These are phyloP conservation scores for Colaptes auratus DNA, from an alignment of 2,113 vertebrate genomes.

Conservation along the genomic window DNA sequence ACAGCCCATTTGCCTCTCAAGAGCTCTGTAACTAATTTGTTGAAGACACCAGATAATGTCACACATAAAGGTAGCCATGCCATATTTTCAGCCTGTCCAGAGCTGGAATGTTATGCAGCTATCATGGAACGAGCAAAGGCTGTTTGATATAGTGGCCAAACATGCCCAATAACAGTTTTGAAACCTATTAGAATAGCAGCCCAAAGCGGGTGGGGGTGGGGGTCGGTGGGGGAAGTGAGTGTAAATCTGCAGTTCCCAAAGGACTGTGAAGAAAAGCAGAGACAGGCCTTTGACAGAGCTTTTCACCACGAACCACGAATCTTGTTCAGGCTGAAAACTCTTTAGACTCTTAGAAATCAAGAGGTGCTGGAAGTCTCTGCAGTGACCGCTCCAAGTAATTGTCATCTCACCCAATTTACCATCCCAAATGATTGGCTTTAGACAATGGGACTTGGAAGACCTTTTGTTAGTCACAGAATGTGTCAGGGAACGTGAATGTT, in stretches of 20 bases:
- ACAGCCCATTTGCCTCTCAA: not conserved
- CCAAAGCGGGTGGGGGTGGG: not conserved
- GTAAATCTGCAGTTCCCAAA: not conserved
- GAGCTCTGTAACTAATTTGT: conserved; percentile 12
- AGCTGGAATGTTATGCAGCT: not conserved
- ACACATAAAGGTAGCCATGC: not conserved
- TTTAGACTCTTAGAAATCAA: not conserved
- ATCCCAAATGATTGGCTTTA: not conserved
- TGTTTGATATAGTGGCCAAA: not conserved
- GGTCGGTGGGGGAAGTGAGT: not conserved
- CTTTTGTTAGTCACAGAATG: not conserved
- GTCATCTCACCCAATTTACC: not conserved
- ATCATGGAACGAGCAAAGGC: not conserved
- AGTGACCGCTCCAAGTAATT: not conserved
- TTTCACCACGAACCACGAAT: not conserved
- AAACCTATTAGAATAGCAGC: not conserved
- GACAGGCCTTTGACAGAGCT: not conserved
- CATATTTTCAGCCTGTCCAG: not conserved
- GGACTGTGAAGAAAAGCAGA: not conserved
- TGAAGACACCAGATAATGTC: conserved; percentile 33
- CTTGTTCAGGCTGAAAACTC: not conserved
- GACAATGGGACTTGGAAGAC: not conserved
- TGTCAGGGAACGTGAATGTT: not conserved
- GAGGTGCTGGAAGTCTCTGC: not conserved
- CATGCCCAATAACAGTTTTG: not conserved